These are phyloP conservation scores for Geophilus truncorum DNA, from an alignment of 2,888 invertebrate genomes.

Conservation along the genomic window DNA sequence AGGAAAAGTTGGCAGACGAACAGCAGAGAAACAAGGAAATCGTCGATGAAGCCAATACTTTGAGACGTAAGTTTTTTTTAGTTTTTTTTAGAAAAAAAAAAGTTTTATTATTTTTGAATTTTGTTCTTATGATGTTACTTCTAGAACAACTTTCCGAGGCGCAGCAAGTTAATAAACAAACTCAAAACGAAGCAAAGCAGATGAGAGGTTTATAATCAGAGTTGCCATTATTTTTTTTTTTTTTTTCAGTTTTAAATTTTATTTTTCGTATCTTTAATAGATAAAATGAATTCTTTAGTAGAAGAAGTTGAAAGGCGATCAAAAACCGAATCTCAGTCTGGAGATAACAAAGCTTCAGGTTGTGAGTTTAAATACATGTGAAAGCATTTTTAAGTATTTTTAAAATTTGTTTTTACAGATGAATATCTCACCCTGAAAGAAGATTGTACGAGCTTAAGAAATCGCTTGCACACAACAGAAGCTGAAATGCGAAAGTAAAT, in stretches of 20 bases:
- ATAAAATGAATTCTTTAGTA: slow-evolving; percentile 41
- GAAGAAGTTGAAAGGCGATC: slow-evolving; percentile 41
- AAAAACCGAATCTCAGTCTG: not conserved
- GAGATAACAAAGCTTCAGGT: slow-evolving; percentile 34
- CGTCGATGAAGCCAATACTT: slow-evolving; percentile 42
- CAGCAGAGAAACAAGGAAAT: slow-evolving; percentile 42
- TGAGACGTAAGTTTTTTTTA: slow-evolving; percentile 45
- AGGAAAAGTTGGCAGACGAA: slow-evolving; percentile 44
- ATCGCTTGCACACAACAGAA: slow-evolving; percentile 48
- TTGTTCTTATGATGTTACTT: too few relatives aligned
- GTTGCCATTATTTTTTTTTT: not conserved
- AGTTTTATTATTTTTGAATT: not conserved
- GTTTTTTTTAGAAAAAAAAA: not conserved
- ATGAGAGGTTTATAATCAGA: slow-evolving; percentile 48
- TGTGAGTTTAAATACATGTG: too few relatives aligned
- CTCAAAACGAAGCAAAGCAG: slow-evolving; percentile 53
- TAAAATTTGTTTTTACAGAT: slow-evolving; percentile 38
- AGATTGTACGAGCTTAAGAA: slow-evolving; percentile 47
- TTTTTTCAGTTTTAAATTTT: slow-evolving; percentile 31
- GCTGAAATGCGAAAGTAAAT: slow-evolving; percentile 48
- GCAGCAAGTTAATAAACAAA: slow-evolving; percentile 52
- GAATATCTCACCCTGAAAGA: slow-evolving; percentile 48
- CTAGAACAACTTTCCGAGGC: slow-evolving; percentile 46
- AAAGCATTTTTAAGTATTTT: not conserved
- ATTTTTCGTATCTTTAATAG: slow-evolving; percentile 37